Evolutionary conservation across 2,797 vertebrate species (phyloP), one percentile per base, ranked within the genome.

Genomic region (Hippoglossus hippoglossus): DNA sequence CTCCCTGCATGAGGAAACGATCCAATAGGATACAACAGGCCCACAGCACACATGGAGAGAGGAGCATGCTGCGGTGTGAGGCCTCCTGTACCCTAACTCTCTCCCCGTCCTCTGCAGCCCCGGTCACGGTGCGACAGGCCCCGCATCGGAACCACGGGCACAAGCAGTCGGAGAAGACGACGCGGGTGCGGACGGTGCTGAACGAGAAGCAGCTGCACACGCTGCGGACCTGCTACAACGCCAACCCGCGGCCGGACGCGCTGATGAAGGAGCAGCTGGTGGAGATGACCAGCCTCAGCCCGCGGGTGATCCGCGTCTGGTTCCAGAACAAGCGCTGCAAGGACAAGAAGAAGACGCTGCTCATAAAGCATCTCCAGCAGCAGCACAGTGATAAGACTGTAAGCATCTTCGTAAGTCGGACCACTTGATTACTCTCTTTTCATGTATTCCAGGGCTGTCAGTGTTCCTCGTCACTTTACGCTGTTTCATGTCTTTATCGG

Each of bases 261-360:
- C 94, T 98, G 63, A 96, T 98, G 96, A 98, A 98, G 92, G 98
- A 99, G 89, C 97, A 98, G 94, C 95, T 99, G 68, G 97, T 98
- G 89, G 97, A 99, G 91, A 97, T 99, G 97, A 99, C 98, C 0
- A 95, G 98, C 31, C 94, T 99, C 66, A 98, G 96, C 82, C 96
- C 97, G 6, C 82, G 98, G 1, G 98, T 99, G 77, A 99, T 99
- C 90, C 95, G 98, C 28, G 97, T 99, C 73, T 99, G 98, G 98
- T 99, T 99, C 93, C 98, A 99, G 93, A 99, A 98, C 94, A 99
- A 98, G 83, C 96, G 98, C 55, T 99, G 98, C 93, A 98, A 99
- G 82, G 98, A 99, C 94, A 99, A 99, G 91, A 99, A 99, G 83
- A 96, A 95, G 62, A 94, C 94, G 26, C 93, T 97, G 46, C 94